Evolutionary conservation across 2,113 vertebrate species (phyloP), one percentile per base, ranked within the genome.

Genomic region (Cyphomyrus discorhynchus): DNA sequence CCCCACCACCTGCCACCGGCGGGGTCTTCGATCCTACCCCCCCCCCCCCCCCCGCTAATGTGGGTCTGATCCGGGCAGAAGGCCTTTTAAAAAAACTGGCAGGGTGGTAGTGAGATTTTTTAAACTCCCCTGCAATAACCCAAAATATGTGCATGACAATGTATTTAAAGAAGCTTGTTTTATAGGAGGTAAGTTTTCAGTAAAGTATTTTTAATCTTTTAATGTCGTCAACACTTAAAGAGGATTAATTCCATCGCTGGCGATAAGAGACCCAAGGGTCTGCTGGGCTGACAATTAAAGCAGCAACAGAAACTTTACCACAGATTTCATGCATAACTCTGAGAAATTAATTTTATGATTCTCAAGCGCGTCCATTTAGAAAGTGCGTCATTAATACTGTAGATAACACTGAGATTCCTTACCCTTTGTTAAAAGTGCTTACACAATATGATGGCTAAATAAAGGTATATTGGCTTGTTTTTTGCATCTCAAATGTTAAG

Each of bases 1-100:
- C n/a, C n/a, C n/a, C n/a, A n/a, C n/a, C n/a, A n/a, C n/a, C n/a
- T n/a, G n/a, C n/a, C n/a, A n/a, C n/a, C n/a, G n/a, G n/a, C n/a
- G n/a, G n/a, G n/a, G n/a, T n/a, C n/a, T n/a, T n/a, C n/a, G n/a
- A n/a, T n/a, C n/a, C n/a, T n/a, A n/a, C 39, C 39, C 39, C 39
- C 39, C 35, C 7, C 46, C 7, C 45, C 46, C 46, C 27, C 47
- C 1, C 15, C 82, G 17, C 86, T 53, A 39, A 77, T 17, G 52
- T n/a, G 11, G 90, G 91, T 87, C 88, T 84, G 82, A 88, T 27
- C 89, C 83, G 84, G 90, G 90, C 88, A 88, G 89, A 91, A 45
- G 58, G 90, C 90, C 11, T 77, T 39, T 39, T 35, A 2, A 5
- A 39, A 31, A 62, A n/a, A 77, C 5, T 77, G 31, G 17, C n/a